Percentiles rank a stretch among this genome's conserved stretches.
Evolutionary conservation across 2,113 vertebrate species (phyloP).

Genomic region (Dipodomys stephensi): DNA sequence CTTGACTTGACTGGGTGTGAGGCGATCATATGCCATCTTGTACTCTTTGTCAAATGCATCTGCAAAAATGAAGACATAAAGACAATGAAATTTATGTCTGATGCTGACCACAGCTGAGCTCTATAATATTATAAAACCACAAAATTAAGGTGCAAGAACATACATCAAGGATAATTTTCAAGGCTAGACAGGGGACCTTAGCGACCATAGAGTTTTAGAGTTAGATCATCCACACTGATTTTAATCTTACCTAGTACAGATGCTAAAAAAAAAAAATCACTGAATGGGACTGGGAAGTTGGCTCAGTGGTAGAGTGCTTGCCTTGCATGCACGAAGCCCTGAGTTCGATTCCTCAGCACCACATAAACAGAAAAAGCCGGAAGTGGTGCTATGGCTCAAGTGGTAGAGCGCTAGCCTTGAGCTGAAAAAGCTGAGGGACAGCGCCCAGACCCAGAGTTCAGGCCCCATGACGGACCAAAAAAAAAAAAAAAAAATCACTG

Average conservation of each 20-base stretch:
- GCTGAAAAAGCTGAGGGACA: no score
- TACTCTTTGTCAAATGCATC: constrained; percentile 99
- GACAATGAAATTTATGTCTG: background rate
- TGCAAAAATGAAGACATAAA: constrained; percentile 78
- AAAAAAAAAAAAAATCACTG: no score
- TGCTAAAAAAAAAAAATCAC: background rate
- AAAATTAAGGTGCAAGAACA: constrained; percentile 9
- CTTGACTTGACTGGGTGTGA: constrained; percentile 95
- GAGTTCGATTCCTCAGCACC: no score
- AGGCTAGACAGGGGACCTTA: background rate
- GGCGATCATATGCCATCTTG: constrained; percentile 96
- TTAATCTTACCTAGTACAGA: background rate
- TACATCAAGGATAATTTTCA: background rate
- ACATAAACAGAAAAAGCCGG: no score
- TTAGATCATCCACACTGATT: background rate
- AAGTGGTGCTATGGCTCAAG: no score
- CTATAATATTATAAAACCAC: background rate
- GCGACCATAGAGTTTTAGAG: background rate
- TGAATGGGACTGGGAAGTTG: no score
- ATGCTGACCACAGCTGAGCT: background rate
- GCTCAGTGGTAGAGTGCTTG: no score
- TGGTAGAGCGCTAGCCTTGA: no score
- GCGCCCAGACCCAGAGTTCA: no score
- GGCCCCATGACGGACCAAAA: no score
- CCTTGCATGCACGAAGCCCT: no score